These are phyloP conservation scores for Microcaecilia unicolor DNA, from an alignment of 2,797 vertebrate genomes.

Conservation along the genomic window DNA sequence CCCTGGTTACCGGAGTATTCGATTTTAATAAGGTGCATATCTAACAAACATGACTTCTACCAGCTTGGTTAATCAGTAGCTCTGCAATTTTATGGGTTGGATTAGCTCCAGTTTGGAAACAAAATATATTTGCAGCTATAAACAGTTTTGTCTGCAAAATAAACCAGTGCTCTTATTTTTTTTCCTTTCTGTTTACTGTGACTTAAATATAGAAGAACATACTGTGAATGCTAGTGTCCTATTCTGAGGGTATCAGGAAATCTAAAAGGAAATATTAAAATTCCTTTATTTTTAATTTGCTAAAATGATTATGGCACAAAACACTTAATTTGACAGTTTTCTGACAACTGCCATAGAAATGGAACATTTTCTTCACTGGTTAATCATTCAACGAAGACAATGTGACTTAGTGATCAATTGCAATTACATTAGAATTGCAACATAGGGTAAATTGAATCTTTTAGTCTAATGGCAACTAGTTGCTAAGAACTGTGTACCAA, in stretches of 20 bases:
- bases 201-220: background rate
- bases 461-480: conserved; percentile 19
- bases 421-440: conserved; percentile 12
- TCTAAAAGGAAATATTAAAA: too few species aligned
- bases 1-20: background rate
- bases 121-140: background rate
- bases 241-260: too few species aligned
- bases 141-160: conserved; percentile 1
- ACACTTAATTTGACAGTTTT: too few species aligned
- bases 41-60: background rate
- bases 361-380: conserved; percentile 1
- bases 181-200: background rate
- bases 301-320: too few species aligned
- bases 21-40: background rate
- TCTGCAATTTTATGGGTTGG: background rate
- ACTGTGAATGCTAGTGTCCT: too few species aligned
- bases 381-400: conserved; percentile 14
- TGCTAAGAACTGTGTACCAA: conserved; percentile 8
- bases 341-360: background rate
- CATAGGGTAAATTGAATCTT: conserved; percentile 16
- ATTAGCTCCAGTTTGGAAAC: background rate
- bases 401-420: conserved; percentile 9
- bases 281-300: too few species aligned
- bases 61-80: background rate
- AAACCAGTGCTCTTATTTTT: background rate